A percentile compares a stretch with the other conserved stretches of the same genome.
Conservation (phyloP, 1,140 invertebrate genomes). For the Rhizoglyphus robini region DNA sequence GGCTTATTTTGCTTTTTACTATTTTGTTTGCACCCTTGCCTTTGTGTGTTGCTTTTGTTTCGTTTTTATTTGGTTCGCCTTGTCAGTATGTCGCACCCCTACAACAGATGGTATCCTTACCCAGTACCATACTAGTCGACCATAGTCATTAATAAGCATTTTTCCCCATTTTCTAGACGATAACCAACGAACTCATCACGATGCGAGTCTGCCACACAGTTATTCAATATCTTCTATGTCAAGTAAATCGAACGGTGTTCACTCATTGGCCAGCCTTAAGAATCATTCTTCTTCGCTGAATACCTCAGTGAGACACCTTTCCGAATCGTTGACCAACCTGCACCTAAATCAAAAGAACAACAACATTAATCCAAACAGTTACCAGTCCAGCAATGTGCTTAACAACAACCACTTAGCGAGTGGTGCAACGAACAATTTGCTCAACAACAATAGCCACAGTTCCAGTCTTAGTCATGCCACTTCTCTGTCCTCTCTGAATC, state of each 20-base stretch:
- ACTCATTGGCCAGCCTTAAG: background rate
- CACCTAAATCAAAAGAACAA: background rate
- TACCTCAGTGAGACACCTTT: background rate
- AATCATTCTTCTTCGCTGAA: no score
- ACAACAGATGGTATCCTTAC: conserved; percentile 22
- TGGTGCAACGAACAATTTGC: no score
- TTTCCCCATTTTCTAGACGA: no score
- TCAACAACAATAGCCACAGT: background rate
- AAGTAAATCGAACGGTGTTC: background rate
- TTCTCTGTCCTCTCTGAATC: background rate
- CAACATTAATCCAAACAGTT: background rate
- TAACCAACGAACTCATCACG: background rate
- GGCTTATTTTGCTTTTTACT: conserved; percentile 23
- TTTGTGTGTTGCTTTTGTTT: conserved; percentile 5
- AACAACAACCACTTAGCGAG: background rate
- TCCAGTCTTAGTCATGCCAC: background rate
- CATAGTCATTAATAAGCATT: background rate
- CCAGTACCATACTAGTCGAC: no score
- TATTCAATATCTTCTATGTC: background rate
- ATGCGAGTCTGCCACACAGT: conserved; percentile 1
- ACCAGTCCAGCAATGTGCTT: background rate
- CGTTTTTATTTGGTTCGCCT: background rate
- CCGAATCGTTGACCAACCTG: background rate
- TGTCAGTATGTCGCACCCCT: conserved; percentile 35
- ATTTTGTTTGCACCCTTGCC: background rate